These are phyloP conservation scores for Luperina testacea DNA, from an alignment of 2,888 invertebrate genomes.

Conservation along the genomic window DNA sequence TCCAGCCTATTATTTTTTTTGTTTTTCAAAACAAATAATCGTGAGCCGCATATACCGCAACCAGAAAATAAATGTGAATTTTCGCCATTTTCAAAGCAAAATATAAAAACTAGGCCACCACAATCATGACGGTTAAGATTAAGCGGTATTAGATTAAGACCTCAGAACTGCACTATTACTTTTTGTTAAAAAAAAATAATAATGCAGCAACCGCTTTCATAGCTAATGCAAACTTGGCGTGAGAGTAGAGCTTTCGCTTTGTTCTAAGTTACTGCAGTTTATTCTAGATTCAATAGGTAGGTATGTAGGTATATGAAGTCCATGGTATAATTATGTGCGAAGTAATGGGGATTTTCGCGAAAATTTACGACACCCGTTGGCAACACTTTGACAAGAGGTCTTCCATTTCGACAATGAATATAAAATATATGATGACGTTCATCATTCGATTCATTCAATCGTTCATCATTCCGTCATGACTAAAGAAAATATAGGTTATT, in stretches of 20 bases:
- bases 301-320: not conserved
- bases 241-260: constrained; percentile 64
- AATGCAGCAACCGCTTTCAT: constrained; percentile 64
- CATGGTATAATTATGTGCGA: not conserved
- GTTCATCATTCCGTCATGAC: too few relatives aligned
- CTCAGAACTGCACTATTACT: constrained; percentile 57
- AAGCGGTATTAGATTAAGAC: constrained; percentile 63
- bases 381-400: too few relatives aligned
- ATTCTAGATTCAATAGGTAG: constrained; percentile 16
- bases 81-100: constrained; percentile 12
- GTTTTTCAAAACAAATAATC: not conserved
- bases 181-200: constrained; percentile 61
- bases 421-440: too few relatives aligned
- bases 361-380: too few relatives aligned
- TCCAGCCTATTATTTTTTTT: not conserved
- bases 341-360: too few relatives aligned
- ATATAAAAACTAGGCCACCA: constrained; percentile 30
- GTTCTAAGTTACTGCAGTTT: constrained; percentile 52
- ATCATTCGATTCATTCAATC: too few relatives aligned
- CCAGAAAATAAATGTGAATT: constrained; percentile 7
- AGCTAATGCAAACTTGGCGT: constrained; percentile 76
- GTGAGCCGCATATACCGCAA: not conserved
- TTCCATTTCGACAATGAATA: too few relatives aligned
- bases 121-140: constrained; percentile 42
- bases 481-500: too few relatives aligned